Evolutionary conservation across 1,140 invertebrate species (phyloP), one percentile per base, ranked within the genome.

Genomic region (Chelonus insularis): DNA sequence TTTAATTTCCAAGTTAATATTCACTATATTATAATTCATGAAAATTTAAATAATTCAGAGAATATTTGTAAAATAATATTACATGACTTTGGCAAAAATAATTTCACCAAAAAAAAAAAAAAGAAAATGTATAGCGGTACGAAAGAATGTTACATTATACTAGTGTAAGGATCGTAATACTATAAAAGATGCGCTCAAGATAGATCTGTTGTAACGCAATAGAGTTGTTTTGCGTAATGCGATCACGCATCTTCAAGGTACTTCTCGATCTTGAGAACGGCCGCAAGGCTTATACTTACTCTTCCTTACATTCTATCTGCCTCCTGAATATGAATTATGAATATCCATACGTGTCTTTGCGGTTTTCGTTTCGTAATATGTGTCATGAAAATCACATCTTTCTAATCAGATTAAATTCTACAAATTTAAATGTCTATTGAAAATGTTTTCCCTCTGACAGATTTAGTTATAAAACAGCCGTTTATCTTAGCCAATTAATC

Each of bases 171-270:
- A n/a, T n/a, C n/a, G n/a, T n/a, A n/a, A n/a, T n/a, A n/a, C n/a
- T n/a, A n/a, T n/a, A 23, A 25, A 20, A 55, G 34, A 55, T 55
- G 50, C 36, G 16, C 9, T 55, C 9, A n/a, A 43, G 55, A 57
- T 57, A n/a, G 23, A 60, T 43, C 23, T 43, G 18, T 43, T 29
- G 25, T 45, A 52, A 54, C 34, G 39, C 21, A 51, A 43, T 34
- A 60, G 50, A 29, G 11, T n/a, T 16, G 51, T 2, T 56, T 61
- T 55, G 51, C 59, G 59, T 61, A 61, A 61, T 32, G 18, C 18
- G 36, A 55, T 54, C 41, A 61, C 59, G 59, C 59, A 61, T 43
- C 16, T 55, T 55, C 20, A 9, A 25, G 14, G 9, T 11, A 16
- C 29, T 9, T 18, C 4, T 12, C 25, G 25, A 29, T 29, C 25